These are phyloP conservation scores for Stichodactyla mertensii DNA, from an alignment of 64 coral and sea anemone species.

Conservation along the genomic window DNA sequence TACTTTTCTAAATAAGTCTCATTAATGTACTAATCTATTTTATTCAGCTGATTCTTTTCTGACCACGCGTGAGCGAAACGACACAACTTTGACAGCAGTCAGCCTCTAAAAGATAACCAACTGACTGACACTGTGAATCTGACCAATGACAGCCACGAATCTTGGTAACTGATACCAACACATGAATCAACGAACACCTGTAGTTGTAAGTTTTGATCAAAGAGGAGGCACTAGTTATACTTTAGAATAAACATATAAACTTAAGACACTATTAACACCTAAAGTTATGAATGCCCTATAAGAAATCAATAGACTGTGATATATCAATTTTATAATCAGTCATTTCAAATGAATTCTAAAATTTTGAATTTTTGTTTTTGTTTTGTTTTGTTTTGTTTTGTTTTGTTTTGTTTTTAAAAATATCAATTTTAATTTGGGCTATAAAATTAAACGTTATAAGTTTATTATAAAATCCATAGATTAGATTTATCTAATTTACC, in stretches of 20 bases:
- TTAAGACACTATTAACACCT: background rate
- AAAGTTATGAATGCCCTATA: background rate
- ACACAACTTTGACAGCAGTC: background rate
- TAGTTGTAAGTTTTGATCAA: background rate
- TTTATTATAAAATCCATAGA: no score
- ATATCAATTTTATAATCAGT: background rate
- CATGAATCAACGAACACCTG: background rate
- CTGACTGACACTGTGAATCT: background rate
- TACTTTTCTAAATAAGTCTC: background rate
- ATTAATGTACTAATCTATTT: background rate
- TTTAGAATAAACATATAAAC: background rate
- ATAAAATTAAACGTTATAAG: background rate
- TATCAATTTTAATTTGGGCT: background rate
- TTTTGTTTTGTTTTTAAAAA: background rate
- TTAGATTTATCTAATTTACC: no score
- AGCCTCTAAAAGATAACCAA: background rate
- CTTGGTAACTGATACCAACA: background rate
- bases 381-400: no score
- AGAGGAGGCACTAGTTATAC: background rate
- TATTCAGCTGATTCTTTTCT: background rate
- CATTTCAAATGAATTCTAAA: background rate
- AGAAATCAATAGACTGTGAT: background rate
- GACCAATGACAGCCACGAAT: background rate
- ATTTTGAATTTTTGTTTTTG: no score
- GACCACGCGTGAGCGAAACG: background rate